phyloP scores from a whole-genome alignment of 1,140 invertebrate genomes.

The Trichogramma pretiosum region DNA sequence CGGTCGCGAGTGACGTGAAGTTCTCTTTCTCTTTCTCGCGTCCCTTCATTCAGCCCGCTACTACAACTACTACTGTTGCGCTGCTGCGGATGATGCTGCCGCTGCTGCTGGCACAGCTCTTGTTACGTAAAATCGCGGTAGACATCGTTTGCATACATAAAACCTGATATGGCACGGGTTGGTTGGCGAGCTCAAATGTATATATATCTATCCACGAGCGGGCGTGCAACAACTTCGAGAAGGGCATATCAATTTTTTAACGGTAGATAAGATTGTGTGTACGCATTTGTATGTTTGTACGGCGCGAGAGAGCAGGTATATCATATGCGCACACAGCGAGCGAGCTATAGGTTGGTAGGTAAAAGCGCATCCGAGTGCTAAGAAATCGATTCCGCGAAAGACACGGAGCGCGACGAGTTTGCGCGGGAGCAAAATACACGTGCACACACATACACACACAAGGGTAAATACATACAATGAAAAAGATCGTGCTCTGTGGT shows the following conservation, averaged over 20 bases:
- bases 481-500: not conserved
- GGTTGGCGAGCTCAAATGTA: not conserved
- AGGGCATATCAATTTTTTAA: conserved; percentile 39
- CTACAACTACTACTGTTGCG: not conserved
- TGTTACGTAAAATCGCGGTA: conserved; percentile 35
- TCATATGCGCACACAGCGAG: not conserved
- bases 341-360: no score
- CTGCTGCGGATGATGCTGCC: conserved; percentile 19
- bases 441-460: no score
- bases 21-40: no score
- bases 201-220: not conserved
- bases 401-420: no score
- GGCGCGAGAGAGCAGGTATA: not conserved
- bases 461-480: no score
- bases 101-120: conserved; percentile 36
- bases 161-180: conserved; percentile 37
- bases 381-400: conserved; percentile 18
- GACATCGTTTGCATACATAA: conserved; percentile 30
- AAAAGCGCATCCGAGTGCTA: not conserved
- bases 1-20: conserved; percentile 16
- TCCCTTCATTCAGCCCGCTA: conserved; percentile 17
- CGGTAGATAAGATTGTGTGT: conserved; percentile 35
- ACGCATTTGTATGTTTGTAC: not conserved
- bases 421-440: no score
- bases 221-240: conserved; percentile 28